Evolutionary conservation across 2,797 vertebrate species (phyloP), one percentile per base, ranked within the genome.

Genomic region (Florisuga fusca): DNA sequence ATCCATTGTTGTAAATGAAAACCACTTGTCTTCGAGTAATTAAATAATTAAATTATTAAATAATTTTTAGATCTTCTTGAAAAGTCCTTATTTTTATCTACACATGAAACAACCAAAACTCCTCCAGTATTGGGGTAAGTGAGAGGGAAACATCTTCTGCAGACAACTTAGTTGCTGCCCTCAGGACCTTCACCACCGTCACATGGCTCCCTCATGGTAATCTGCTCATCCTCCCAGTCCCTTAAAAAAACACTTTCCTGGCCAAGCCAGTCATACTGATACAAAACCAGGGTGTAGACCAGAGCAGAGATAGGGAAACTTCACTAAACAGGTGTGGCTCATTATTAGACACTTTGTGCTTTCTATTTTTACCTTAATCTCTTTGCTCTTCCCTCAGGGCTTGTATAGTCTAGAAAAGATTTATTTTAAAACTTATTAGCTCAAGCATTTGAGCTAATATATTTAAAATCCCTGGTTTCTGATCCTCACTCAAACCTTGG

Each of bases 281-380:
- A 84, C 18, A 88, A 67, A 95, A 63, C 31, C 1, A 0, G 67
- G 59, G 80, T 90, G 74, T 90, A 93, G 59, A 82, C 85, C 74
- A 89, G 83, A 78, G 85, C 87, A 90, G 83, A 95, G 89, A 94
- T 95, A 96, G 83, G 84, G 82, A 86, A 95, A 87, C 51, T 91
- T 93, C 19, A 1, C 93, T 94, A 74, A 96, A 54, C 93, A 97
- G 91, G 91, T 96, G 95, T 94, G 95, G 89, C 75, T 95, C 94
- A 84, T 90, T 94, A 94, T 90, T 96, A 93, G 83, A 84, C 80
- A 89, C 90, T 95, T 94, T 71, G 45, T 86, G 80, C 80, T 96
- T 95, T 96, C 96, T 96, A 91, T 95, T 97, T 96, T 94, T 96
- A 95, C 93, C 95, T 96, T 96, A 96, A 95, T 95, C 94, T 94